These are phyloP conservation scores for Macropus fuliginosus DNA, from an alignment of 2,797 vertebrate species.

Conservation along the genomic window DNA sequence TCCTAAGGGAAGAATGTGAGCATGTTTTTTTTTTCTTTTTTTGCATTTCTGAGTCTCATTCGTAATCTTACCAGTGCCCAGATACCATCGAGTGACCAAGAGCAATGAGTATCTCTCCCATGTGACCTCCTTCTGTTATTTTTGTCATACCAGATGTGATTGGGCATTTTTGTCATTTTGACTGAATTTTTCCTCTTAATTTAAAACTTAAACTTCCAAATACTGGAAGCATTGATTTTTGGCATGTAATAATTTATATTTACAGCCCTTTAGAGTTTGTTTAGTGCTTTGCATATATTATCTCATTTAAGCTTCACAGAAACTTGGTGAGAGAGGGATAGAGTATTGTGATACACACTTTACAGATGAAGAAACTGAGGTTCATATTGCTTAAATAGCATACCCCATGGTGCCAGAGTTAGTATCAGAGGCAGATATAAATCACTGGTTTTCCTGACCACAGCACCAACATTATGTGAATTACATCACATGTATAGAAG, in stretches of 20 bases:
- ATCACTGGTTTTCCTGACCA: neutral
- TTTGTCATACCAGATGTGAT: neutral
- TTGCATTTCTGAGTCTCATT: neutral
- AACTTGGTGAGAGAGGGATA: neutral
- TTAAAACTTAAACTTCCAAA: neutral
- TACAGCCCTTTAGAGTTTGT: neutral
- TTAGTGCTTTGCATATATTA: neutral
- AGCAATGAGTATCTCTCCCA: neutral
- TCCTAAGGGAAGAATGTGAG: neutral
- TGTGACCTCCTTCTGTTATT: neutral
- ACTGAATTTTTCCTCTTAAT: neutral
- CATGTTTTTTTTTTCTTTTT: neutral
- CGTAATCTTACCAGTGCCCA: neutral
- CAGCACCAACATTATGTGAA: neutral
- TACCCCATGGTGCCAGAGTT: neutral
- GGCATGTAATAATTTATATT: neutral
- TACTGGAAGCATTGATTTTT: neutral
- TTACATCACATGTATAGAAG: neutral
- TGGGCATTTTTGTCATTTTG: neutral
- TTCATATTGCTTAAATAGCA: neutral
- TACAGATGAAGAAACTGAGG: neutral
- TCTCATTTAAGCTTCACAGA: neutral
- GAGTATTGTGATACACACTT: neutral
- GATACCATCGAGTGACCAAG: neutral
- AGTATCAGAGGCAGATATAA: neutral